Evolutionary conservation across 2,113 vertebrate species (phyloP).

Genomic region (Hystrix cristata): DNA sequence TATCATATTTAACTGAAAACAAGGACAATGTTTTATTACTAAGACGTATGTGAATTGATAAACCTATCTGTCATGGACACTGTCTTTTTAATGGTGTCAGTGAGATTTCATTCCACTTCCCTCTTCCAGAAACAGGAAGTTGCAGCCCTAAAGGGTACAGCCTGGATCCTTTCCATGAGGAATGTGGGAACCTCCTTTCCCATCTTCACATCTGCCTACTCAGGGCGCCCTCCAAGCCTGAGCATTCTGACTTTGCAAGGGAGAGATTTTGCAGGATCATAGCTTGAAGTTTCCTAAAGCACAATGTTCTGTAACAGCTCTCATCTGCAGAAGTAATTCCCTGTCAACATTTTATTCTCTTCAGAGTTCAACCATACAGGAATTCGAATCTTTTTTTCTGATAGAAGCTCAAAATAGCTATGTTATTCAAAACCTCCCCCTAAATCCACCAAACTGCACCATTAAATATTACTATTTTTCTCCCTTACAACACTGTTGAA

Average conservation of each 20-base stretch:
- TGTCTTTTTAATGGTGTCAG: background rate
- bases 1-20: background rate
- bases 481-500: background rate
- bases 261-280: background rate
- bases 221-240: background rate
- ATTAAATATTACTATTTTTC: background rate
- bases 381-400: conserved; percentile 7
- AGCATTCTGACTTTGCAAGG: background rate
- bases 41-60: background rate
- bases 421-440: background rate
- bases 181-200: background rate
- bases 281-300: background rate
- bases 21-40: background rate
- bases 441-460: background rate
- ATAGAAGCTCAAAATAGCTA: background rate
- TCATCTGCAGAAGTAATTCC: background rate
- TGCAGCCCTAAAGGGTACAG: background rate
- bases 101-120: background rate
- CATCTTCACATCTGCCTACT: background rate
- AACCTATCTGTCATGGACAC: background rate
- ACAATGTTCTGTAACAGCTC: background rate
- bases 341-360: background rate
- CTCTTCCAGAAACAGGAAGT: background rate
- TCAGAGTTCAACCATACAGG: background rate
- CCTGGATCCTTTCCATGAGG: background rate